Evolutionary conservation across 35 echinoderm and acorn worm genomes (phyloP), one percentile per base, ranked within the genome.

Genomic region (Hemicentrotus pulcherrimus): DNA sequence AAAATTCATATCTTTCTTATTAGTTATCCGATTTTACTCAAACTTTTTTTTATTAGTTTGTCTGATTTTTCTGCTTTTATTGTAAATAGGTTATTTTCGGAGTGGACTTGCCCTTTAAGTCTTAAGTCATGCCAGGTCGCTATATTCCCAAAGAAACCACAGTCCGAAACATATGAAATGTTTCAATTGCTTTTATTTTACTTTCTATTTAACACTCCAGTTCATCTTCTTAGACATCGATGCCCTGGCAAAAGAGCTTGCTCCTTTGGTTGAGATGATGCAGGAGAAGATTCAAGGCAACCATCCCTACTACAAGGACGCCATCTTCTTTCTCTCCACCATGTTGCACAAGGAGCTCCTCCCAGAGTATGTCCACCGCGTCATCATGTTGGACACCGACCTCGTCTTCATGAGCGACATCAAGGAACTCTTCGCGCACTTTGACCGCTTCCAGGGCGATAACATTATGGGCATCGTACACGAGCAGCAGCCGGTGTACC

Each of bases 401-500:
- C 95, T 99, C 0, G 98, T 96, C 45, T 99, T 99, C 96, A 97
- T 96, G 94, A 97, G 93, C 9, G 98, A 99, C 94, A 99, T 99
- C 87, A 97, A 97, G 46, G 35, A 94, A 16, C 78, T 99, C 31
- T 99, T 97, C 55, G 95, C 96, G 48, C 90, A 92, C 91, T 99
- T 99, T 94, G 95, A 96, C 22, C 91, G 90, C 46, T 99, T 99
- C 86, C 86, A 35, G 11, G 88, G 89, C 30, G 96, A 97, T 31
- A 99, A 97, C 91, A 96, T 99, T 46, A 98, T 99, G 46, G 98
- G 90, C 8, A 94, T 99, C 19, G 98, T 96, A 9, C 97, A 97
- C 47, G 98, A 99, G 88, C 97, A 98, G 92, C 98, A 99, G 65
- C 98, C 98, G 1, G 98, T 99, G 5, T 99, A 99, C 94, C 98